These are phyloP conservation scores for Eurystomus glaucurus DNA, from an alignment of 2,797 vertebrate species.

Conservation along the genomic window DNA sequence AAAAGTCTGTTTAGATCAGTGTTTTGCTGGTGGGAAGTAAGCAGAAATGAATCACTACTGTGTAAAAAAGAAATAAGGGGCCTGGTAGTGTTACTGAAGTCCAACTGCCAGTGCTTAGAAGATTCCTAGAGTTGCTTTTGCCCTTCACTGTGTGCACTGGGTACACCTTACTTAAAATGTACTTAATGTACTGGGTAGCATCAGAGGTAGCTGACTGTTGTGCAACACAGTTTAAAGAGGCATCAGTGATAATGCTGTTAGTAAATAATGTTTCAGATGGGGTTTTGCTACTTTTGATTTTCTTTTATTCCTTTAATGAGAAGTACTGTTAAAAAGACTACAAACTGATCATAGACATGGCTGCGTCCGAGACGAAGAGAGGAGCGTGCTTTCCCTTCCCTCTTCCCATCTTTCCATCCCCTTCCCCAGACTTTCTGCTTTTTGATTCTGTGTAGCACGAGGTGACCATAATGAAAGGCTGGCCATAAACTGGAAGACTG, in stretches of 20 bases:
- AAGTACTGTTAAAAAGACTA: rapidly evolving
- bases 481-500: not conserved
- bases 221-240: not conserved
- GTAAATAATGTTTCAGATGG: not conserved
- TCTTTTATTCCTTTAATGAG: not conserved
- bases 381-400: not conserved
- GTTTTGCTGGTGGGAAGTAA: not conserved
- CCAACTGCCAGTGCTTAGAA: not conserved
- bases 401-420: not conserved
- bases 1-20: not conserved
- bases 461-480: not conserved
- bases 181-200: not conserved
- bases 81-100: not conserved
- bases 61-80: not conserved
- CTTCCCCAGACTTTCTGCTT: not conserved
- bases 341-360: rapidly evolving
- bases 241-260: not conserved
- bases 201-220: not conserved
- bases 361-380: not conserved
- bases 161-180: not conserved
- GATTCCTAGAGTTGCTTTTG: not conserved
- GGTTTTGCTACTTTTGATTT: not conserved
- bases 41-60: not conserved
- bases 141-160: not conserved
- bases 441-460: not conserved